Conservation (phyloP, 2,797 vertebrate genomes). For the Silurus lanzhouensis region DNA sequence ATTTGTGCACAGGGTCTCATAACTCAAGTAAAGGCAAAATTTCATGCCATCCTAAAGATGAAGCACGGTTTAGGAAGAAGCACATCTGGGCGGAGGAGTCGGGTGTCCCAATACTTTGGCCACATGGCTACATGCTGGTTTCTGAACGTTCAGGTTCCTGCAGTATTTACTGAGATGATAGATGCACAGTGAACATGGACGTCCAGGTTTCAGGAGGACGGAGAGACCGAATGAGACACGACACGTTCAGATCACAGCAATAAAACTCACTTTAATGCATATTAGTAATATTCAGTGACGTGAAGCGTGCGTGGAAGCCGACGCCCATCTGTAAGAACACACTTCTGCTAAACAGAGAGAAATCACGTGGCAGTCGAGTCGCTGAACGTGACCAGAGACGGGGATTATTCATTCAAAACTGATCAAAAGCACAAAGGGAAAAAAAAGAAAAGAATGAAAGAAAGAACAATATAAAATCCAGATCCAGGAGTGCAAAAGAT, state of each 20-base stretch:
- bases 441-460: conserved; percentile 20
- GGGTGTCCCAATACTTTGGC: no score
- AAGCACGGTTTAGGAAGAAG: no score
- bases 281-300: conserved; percentile 79
- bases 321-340: conserved; percentile 80
- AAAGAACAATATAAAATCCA: conserved; percentile 26
- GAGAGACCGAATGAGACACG: conserved; percentile 20
- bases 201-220: not conserved
- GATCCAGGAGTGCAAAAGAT: conserved; percentile 22
- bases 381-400: conserved; percentile 36
- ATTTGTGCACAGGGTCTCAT: no score
- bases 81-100: no score
- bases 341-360: conserved; percentile 72
- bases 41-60: no score
- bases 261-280: conserved; percentile 82
- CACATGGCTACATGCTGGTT: no score
- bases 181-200: no score
- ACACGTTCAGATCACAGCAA: conserved; percentile 27
- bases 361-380: conserved; percentile 60
- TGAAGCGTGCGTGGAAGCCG: conserved; percentile 79
- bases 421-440: conserved; percentile 24
- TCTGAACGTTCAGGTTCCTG: no score
- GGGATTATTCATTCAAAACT: conserved; percentile 36
- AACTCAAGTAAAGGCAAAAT: no score
- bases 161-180: no score